A percentile compares a stretch with the other conserved stretches of the same genome.
phyloP scores from a whole-genome alignment of 2,888 invertebrate genomes.

The Latrodectus elegans region DNA sequence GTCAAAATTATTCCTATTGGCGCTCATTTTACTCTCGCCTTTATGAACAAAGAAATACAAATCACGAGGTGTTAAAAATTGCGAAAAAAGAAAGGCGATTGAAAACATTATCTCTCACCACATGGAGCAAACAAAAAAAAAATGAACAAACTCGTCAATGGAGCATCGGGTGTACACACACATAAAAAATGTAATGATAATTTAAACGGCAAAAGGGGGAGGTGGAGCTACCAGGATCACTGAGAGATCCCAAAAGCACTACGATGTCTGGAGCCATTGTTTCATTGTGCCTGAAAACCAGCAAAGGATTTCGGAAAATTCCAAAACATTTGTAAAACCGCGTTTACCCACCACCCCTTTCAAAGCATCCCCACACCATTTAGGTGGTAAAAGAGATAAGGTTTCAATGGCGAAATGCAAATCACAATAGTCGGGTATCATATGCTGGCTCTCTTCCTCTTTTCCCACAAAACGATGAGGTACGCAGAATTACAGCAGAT shows the following conservation, averaged over 20 bases:
- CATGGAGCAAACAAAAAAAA: no score
- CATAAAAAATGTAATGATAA: slow-evolving; percentile 39
- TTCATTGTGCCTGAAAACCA: slow-evolving; percentile 24
- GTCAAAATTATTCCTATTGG: neutral
- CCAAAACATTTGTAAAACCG: slow-evolving; percentile 39
- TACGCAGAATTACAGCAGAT: slow-evolving; percentile 64
- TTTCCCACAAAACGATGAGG: slow-evolving; percentile 33
- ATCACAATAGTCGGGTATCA: slow-evolving; percentile 25
- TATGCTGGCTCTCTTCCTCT: neutral
- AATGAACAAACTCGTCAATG: no score
- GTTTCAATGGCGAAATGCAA: slow-evolving; percentile 29
- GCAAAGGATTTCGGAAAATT: slow-evolving; percentile 7
- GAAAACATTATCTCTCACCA: no score
- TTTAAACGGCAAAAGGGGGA: slow-evolving; percentile 31
- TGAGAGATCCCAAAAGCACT: neutral
- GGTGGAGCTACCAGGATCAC: neutral
- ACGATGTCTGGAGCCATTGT: slow-evolving; percentile 18
- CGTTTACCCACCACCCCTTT: neutral
- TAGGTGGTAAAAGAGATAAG: slow-evolving; percentile 36
- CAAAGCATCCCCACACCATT: slow-evolving; percentile 42
- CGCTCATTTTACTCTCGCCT: neutral
- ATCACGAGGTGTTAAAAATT: neutral
- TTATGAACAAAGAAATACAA: neutral
- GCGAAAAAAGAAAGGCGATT: no score
- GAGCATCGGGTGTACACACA: neutral